Evolutionary conservation across 2,113 vertebrate genomes (phyloP).

Genomic region (Vidua chalybeata): DNA sequence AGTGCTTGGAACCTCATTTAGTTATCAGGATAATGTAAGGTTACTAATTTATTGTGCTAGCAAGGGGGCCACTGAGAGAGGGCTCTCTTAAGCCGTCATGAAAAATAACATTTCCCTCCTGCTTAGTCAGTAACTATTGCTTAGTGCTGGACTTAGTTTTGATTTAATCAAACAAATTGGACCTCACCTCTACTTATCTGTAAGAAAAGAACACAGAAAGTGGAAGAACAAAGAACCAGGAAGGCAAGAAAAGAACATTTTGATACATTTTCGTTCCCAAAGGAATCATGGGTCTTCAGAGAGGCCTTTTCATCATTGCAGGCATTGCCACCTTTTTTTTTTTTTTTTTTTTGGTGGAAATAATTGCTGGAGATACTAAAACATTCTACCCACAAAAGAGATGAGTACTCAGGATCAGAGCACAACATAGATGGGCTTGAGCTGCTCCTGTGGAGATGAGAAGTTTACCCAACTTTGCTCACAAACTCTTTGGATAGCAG

Average conservation of each 20-base stretch:
- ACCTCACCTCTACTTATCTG: background rate
- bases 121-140: conserved; percentile 21
- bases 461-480: background rate
- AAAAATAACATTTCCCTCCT: background rate
- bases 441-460: background rate
- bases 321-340: background rate
- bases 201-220: background rate
- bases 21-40: background rate
- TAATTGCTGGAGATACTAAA: background rate
- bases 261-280: background rate
- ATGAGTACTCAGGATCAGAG: background rate
- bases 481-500: background rate
- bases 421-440: background rate
- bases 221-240: background rate
- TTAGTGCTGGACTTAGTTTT: background rate
- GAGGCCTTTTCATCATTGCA: background rate
- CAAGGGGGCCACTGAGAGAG: background rate
- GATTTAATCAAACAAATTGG: conserved; percentile 28
- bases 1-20: background rate
- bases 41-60: conserved; percentile 4
- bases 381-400: background rate
- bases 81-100: background rate
- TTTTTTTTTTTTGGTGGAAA: background rate
- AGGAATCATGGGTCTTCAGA: background rate
- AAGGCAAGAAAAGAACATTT: background rate